Base-by-base conservation (phyloP, 2,113 vertebrate species). In the Hystrix brachyura region DNA sequence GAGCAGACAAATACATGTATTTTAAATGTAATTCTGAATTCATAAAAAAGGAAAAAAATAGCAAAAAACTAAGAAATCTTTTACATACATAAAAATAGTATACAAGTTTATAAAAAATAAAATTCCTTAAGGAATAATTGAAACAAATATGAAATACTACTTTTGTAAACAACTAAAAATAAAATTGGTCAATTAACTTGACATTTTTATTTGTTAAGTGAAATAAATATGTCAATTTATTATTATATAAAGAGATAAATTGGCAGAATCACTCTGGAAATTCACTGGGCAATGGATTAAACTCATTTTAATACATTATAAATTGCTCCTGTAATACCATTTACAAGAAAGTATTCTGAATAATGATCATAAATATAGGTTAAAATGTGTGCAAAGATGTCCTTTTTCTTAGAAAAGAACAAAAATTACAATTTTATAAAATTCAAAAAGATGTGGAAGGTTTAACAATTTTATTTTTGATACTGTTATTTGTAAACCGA, bases 161-260 rank as follows among this genome's bases (percentile, higher is more conserved):
- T 72, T 86, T 82, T 88, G 8, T 43, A 64, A 43, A 25, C 21
- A 29, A 78, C 34, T 78, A 80, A 95, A 95, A 94, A 62, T 78
- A 78, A 82, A 72, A 72, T 53, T 60, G 87, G 38, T 19, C 57
- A 79, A 80, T 38, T 92, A 51, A 21, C 17, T 84, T 94, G 25
- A 55, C 7, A 90, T 21, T 74, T 57, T 89, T 57, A 60, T 87
- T 83, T 90, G 10, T 46, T 72, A 95, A 87, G 38, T 86, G 53
- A 91, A 96, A 91, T 32, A 83, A 64, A 57, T 80, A 57, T 12
- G 17, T 32, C 48, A 64, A 17, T 27, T 91, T 89, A 17, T 78
- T 78, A 7, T 29, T n/a, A 29, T 46, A 57, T 62, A 78, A 96
- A 7, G 65, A 13, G 51, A 1, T 46, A 82, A 65, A 80, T 23